Percentiles rank a stretch among this genome's conserved stretches.
phyloP scores from a whole-genome alignment of 2,113 vertebrate genomes.

The Helogale parvula region DNA sequence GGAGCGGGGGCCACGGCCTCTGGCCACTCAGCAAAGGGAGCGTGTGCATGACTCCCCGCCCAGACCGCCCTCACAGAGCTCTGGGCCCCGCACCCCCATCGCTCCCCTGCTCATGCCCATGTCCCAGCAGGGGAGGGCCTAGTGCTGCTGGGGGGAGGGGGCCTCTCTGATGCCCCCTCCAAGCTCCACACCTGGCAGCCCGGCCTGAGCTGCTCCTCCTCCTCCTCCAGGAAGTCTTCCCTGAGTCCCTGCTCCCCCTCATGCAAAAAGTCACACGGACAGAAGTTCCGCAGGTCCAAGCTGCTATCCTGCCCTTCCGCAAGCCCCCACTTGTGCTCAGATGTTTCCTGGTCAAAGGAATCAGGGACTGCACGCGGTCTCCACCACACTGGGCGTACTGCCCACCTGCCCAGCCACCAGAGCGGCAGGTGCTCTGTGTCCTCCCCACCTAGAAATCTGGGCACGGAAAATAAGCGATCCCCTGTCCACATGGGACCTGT shows the following conservation, averaged over 20 bases:
- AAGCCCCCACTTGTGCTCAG: neutral
- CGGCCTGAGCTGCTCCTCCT: neutral
- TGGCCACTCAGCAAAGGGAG: fast-evolving
- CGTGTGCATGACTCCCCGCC: neutral
- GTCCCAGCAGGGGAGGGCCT: neutral
- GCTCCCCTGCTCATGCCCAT: neutral
- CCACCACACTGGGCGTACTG: too few relatives aligned
- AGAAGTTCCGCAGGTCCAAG: neutral
- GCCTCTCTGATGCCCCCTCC: neutral
- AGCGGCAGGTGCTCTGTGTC: neutral
- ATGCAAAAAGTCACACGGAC: neutral
- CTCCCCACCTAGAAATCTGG: neutral
- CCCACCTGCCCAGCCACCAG: neutral
- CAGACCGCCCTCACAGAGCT: neutral
- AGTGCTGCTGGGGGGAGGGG: neutral
- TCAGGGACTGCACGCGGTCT: neutral
- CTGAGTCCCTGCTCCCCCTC: neutral
- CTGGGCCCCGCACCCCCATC: neutral
- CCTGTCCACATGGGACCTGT: neutral
- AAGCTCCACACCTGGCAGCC: neutral
- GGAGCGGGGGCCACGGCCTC: neutral
- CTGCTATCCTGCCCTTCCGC: neutral
- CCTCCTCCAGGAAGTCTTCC: neutral
- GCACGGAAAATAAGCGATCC: neutral
- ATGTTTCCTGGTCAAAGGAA: neutral